Percentiles rank a stretch among this genome's conserved stretches.
Conservation (phyloP, 2,888 invertebrate species). For the Crematogaster levior region DNA sequence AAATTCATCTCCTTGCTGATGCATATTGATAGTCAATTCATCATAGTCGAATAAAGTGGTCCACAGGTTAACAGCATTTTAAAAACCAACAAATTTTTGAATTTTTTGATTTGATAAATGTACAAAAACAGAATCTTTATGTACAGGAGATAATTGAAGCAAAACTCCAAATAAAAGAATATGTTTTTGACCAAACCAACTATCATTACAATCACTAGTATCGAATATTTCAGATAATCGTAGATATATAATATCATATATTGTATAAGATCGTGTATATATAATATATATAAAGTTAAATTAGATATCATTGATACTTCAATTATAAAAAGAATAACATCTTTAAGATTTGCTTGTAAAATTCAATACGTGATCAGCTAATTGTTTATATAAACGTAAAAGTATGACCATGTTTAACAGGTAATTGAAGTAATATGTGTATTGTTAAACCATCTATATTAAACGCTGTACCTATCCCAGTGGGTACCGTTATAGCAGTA, state of each 20-base stretch:
- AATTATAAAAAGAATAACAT: too few species aligned
- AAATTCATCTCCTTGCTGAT: too few species aligned
- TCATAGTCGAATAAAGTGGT: constrained; percentile 74
- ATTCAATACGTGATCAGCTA: neutral
- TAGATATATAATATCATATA: neutral
- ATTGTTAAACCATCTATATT: too few species aligned
- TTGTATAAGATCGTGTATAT: neutral
- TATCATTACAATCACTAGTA: neutral
- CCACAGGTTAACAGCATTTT: constrained; percentile 56
- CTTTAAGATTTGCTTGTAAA: neutral
- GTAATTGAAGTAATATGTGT: too few species aligned
- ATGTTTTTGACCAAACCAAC: too few species aligned
- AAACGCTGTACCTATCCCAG: constrained; percentile 1
- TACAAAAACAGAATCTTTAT: constrained; percentile 61
- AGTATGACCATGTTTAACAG: too few species aligned
- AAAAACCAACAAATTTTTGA: constrained; percentile 70
- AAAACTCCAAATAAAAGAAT: neutral
- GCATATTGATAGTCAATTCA: constrained; percentile 64
- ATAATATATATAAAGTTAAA: too few species aligned
- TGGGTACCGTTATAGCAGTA: neutral
- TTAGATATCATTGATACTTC: too few species aligned
- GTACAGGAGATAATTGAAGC: constrained; percentile 45
- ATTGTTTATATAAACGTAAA: constrained; percentile 74
- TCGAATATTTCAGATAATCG: constrained; percentile 15
- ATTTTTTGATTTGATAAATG: constrained; percentile 65